Evolutionary conservation across 2,113 vertebrate genomes (phyloP), one percentile per base, ranked within the genome.

Genomic region (Ramphastos sulfuratus): DNA sequence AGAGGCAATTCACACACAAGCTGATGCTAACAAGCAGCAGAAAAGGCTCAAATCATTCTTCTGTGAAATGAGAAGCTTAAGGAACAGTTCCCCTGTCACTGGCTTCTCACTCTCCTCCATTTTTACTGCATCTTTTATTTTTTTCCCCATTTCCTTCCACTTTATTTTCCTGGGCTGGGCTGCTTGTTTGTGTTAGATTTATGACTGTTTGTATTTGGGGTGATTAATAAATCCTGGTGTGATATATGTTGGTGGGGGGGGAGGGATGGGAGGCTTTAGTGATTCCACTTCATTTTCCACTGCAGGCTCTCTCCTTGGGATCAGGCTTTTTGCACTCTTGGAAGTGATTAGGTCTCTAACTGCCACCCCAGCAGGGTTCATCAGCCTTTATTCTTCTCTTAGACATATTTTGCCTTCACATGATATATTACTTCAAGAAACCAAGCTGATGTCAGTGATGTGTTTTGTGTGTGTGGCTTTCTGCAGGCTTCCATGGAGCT

Each of bases 121-220:
- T 93, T 93, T 84, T 72, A 42, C 46, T 1, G 0, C 80, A 19
- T 56, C 15, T 63, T 82, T 87, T 80, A n/a, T 37, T 37, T 37
- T 37, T 37, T 37, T 37, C 37, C 18, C 39, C 65, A 50, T 75
- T 81, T 27, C 33, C 11, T 7, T 82, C 35, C 37, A 24, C 42
- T 69, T 31, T 70, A 52, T 82, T 85, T 63, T 87, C 52, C 70
- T 85, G 66, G 71, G 48, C 72, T 28, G 48, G 46, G 16, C 80
- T 82, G 23, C 71, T 92, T 66, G 60, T 71, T 90, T 87, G 39
- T 1, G 1, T 50, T 19, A 78, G 91, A 81, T 93, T 88, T 95
- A 91, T 94, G 93, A 24, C 46, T 81, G 80, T 90, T 94, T 86
- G 58, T 89, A 77, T 95, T 88, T 79, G 44, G 33, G 71, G 77